Base-by-base conservation (phyloP, 2,888 invertebrate species). In the Charanyca ferruginea region DNA sequence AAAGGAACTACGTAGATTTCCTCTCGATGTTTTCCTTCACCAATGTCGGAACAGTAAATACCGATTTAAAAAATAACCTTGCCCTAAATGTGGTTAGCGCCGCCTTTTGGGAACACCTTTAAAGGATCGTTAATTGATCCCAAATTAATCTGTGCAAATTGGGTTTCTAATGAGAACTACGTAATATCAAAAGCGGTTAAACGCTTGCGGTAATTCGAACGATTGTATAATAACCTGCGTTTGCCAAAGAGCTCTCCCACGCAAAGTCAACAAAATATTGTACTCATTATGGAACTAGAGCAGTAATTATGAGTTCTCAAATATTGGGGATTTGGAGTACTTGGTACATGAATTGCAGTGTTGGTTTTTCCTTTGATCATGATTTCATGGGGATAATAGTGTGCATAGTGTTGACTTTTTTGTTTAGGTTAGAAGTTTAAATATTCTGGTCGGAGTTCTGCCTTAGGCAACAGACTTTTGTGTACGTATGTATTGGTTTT, bases 111-210 rank as follows among this genome's bases (percentile, higher is more conserved):
- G 23, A 41, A 49, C 18, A 45, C 58, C 48, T 51, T 47, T 23
- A 47, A 55, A 51, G 22, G 25, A 13, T 23, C 20, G 23, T 38
- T 62, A 63, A 76, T 59, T 70, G 71, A 70, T 62, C 58, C 35
- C n/a, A 44, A 77, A 62, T 69, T 76, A 62, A 76, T 55, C 32
- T 59, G 32, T 38, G 51, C 18, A 55, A 70, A 71, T 53, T 44
- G 47, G 54, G 6, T 22, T 13, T 64, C n/a, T 44, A 55, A 63
- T 45, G 42, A 71, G 41, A 63, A 63, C 57, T 77, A 44, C 28
- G 23, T 8, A 16, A 62, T 38, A 76, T 55, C 42, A 51, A 73
- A 76, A 51, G 44, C 47, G 52, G 42, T 69, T 73, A 20, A 35
- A 28, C 54, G 42, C 18, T 13, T 18, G 25, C 44, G n/a, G 16